Evolutionary conservation across 2,113 vertebrate species (phyloP).

Genomic region (Hippolais icterina): DNA sequence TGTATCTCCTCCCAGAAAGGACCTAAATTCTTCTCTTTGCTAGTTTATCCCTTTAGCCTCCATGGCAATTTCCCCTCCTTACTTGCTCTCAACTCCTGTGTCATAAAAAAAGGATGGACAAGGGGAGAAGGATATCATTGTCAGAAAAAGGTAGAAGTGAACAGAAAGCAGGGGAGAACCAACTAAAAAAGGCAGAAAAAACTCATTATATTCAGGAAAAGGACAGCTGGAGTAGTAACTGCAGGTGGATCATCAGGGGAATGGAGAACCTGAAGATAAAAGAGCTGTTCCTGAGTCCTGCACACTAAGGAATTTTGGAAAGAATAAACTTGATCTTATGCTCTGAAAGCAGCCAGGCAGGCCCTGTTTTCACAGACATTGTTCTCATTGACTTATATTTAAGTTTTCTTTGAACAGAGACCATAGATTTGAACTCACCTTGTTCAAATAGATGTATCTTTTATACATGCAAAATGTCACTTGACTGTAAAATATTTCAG

Average conservation of each 20-base stretch:
- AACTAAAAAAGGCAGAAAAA: background rate
- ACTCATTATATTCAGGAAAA: background rate
- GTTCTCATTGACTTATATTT: slow-evolving; percentile 9
- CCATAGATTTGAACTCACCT: slow-evolving; percentile 19
- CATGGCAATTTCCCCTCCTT: background rate
- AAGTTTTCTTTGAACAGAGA: slow-evolving; percentile 7
- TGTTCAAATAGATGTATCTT: slow-evolving; percentile 33
- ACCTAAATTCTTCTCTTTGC: background rate
- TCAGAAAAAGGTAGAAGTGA: background rate
- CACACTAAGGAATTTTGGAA: background rate
- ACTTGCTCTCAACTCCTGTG: background rate
- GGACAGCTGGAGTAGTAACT: background rate
- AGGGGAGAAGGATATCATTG: background rate
- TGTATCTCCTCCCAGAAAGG: background rate
- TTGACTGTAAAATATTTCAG: slow-evolving; percentile 44
- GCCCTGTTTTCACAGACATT: background rate
- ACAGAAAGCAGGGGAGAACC: background rate
- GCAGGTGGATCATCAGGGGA: background rate
- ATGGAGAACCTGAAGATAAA: background rate
- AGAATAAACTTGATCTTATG: slow-evolving; percentile 5
- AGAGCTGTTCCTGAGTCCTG: background rate
- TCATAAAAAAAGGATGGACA: background rate
- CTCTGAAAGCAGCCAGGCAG: background rate
- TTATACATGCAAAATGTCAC: slow-evolving; percentile 41
- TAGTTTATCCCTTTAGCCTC: background rate